These are phyloP conservation scores for Phaedon cochleariae DNA, from an alignment of 2,888 invertebrate species.

Conservation along the genomic window DNA sequence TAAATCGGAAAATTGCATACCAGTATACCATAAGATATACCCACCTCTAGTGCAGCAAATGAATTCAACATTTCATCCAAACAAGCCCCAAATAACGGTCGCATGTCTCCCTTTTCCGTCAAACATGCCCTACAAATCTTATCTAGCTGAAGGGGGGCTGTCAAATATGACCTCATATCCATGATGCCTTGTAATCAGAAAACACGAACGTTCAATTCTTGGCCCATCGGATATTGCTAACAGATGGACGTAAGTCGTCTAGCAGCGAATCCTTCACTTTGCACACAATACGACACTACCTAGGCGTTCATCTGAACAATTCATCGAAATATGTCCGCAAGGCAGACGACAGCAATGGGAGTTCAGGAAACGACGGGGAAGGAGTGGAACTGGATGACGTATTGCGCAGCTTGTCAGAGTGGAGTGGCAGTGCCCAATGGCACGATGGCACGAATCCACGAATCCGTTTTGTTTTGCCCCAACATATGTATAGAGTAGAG, in stretches of 20 bases:
- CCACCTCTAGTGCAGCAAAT: constrained; percentile 61
- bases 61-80: constrained; percentile 64
- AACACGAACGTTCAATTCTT: constrained; percentile 54
- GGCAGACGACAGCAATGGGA: constrained; percentile 8
- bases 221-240: background rate
- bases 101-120: constrained; percentile 63
- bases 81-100: constrained; percentile 63
- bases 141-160: constrained; percentile 60
- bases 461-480: too few species aligned
- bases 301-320: constrained; percentile 47
- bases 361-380: constrained; percentile 17
- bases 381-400: constrained; percentile 46
- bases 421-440: background rate
- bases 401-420: constrained; percentile 44
- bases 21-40: too few species aligned
- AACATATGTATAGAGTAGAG: too few species aligned
- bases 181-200: constrained; percentile 50
- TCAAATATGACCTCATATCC: constrained; percentile 61
- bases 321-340: constrained; percentile 48
- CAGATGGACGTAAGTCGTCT: constrained; percentile 43
- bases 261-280: constrained; percentile 16
- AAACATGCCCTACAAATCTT: constrained; percentile 64
- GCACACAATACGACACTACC: constrained; percentile 28
- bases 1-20: too few species aligned
- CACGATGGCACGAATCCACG: background rate